Conservation (phyloP, 2,113 vertebrate genomes). For the Hippocampus zosterae region DNA sequence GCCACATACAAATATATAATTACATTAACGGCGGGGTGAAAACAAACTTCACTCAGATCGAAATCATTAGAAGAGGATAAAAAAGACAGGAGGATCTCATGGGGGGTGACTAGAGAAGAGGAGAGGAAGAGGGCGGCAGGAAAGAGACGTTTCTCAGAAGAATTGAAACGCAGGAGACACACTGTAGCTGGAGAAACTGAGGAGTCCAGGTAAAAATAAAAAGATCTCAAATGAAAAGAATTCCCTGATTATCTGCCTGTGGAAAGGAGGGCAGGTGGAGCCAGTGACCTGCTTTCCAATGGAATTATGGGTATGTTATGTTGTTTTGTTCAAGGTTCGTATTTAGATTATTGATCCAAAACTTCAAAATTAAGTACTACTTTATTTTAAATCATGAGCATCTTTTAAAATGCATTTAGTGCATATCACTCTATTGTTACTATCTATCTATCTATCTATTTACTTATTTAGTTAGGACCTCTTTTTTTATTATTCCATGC, state of each 20-base stretch:
- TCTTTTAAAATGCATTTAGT: too few species aligned
- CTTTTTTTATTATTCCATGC: too few species aligned
- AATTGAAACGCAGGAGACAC: constrained; percentile 71
- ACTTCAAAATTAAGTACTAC: too few species aligned
- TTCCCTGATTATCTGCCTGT: background rate
- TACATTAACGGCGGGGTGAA: constrained; percentile 1
- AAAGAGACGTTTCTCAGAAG: constrained; percentile 61
- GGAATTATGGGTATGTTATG: too few species aligned
- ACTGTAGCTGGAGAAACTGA: constrained; percentile 69
- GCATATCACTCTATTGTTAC: too few species aligned
- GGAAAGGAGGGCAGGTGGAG: too few species aligned
- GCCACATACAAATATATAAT: background rate
- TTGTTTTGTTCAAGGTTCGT: too few species aligned
- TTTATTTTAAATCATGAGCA: too few species aligned
- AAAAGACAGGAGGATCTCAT: constrained; percentile 70
- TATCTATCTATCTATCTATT: too few species aligned
- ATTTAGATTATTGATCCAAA: too few species aligned
- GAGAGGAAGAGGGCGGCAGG: constrained; percentile 53
- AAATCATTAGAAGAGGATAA: constrained; percentile 76
- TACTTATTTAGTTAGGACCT: too few species aligned
- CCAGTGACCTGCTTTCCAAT: too few species aligned
- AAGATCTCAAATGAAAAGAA: background rate
- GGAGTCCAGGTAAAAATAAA: constrained; percentile 63
- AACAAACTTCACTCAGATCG: constrained; percentile 52
- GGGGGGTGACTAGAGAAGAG: constrained; percentile 64